Base-by-base conservation (phyloP, 2,113 vertebrate genomes). In the Ia io region DNA sequence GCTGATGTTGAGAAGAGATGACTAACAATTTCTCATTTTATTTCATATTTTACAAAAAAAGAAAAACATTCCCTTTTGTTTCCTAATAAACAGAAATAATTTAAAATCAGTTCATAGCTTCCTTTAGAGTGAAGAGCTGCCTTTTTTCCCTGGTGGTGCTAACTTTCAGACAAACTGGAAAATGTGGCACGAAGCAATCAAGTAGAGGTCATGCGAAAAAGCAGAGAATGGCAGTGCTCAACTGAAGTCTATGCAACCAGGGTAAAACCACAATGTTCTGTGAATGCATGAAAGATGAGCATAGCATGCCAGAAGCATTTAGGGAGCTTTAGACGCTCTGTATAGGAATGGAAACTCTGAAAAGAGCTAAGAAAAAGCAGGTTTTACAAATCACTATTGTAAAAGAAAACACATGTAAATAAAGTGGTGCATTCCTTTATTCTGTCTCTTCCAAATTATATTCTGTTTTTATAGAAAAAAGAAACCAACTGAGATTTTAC, bases 361-460 rank as follows among this genome's bases (percentile, higher is more conserved):
- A 61, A 89, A 77, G 37, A 67, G 23, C 35, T 70, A 82, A 49
- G 23, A 25, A 69, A 82, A 95, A 86, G 80, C 59, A 89, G 35
- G 51, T 47, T 74, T 76, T 89, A 77, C 65, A 80, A 82, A 70
- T 92, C 14, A 84, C 9, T 61, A 53, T 47, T 90, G 65, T 90
- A 85, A 94, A 90, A 90, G 74, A 83, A 90, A 95, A 82, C 47
- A 51, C 23, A 86, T 71, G 53, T 51, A 96, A 87, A 32, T 56
- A 51, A 89, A 93, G 22, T 49, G 71, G n/a, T 0, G 49, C 4
- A 78, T 77, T 90, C 32, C 14, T 78, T 92, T 92, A 49, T 74
- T 90, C 30, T 25, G 78, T 76, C 37, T 83, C 10, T 79, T 61
- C n/a, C 92, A 67, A 93, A 67, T 94, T 84, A 76, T 37, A 49